These are phyloP conservation scores for Sebastes variabilis DNA, from an alignment of 2,797 vertebrate species.

Conservation along the genomic window DNA sequence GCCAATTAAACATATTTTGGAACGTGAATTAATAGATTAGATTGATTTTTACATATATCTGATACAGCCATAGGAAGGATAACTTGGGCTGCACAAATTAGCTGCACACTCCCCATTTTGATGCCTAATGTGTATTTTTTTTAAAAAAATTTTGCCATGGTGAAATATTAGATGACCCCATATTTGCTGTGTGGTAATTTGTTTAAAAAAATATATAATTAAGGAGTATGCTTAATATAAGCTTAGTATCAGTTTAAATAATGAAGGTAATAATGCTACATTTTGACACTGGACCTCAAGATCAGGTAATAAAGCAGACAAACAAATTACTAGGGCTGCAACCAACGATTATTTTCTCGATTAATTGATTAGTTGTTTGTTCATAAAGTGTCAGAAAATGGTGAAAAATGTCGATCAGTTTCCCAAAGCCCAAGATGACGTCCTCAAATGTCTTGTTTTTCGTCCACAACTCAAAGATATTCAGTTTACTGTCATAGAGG, in stretches of 20 bases:
- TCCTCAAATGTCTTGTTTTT: no score
- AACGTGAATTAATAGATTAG: neutral
- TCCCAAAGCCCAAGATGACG: no score
- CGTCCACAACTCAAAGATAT: no score
- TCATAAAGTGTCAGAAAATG: no score
- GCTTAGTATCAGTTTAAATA: neutral
- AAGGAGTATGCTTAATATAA: neutral
- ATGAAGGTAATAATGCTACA: neutral
- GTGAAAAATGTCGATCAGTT: no score
- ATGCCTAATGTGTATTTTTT: neutral
- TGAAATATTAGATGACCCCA: neutral
- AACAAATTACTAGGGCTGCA: neutral
- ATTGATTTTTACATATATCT: neutral
- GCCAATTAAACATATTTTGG: neutral
- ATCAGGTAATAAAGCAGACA: neutral
- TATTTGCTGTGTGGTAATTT: neutral
- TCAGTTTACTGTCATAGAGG: no score
- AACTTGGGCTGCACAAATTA: neutral
- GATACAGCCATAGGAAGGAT: neutral
- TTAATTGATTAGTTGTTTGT: no score
- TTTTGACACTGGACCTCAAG: neutral
- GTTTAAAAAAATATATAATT: neutral
- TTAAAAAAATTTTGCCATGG: neutral
- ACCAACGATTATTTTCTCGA: no score
- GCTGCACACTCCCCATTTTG: neutral